Evolutionary conservation across 2,113 vertebrate species (phyloP), one percentile per base, ranked within the genome.

Genomic region (Chaetura pelagica): DNA sequence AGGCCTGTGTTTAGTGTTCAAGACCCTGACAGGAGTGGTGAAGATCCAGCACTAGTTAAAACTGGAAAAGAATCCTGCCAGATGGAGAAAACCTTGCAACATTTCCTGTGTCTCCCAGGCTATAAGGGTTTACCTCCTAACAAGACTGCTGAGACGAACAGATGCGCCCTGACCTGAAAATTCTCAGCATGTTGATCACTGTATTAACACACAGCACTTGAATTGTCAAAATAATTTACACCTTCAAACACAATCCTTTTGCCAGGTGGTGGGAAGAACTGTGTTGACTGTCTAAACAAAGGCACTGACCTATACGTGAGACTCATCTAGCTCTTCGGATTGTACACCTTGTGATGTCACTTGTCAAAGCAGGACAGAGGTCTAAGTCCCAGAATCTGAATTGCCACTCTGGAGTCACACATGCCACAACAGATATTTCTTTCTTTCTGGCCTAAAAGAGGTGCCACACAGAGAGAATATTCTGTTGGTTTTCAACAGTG

Each of bases 171-270:
- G 90, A 93, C 93, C 93, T 95, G 85, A 83, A 93, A 93, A 90
- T 88, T 92, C 93, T 94, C 82, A 84, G 82, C 79, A 9, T 94
- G 95, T 95, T 93, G 75, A 90, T 96, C 82, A 88, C 75, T 81
- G 57, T 90, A 92, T 84, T 96, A 96, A 95, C 90, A 90, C 82
- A 73, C 57, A 87, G 61, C 87, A 68, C 64, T 93, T 81, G 58
- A 91, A 90, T 88, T 93, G 90, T 95, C 92, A 94, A 96, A 96
- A 86, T 96, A 40, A 69, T 96, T 96, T 93, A 86, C 75, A 85
- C 82, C 52, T 88, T 67, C 68, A 81, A 95, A 88, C 76, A 92
- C 26, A 40, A 92, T 89, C 72, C 83, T 97, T 95, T 96, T 95
- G 90, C 90, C 87, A 93, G 82, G 93, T 83, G 5, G 64, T 77